These are phyloP conservation scores for Lepetodrilus schrolli DNA, from an alignment of 2,888 invertebrate species.

Conservation along the genomic window DNA sequence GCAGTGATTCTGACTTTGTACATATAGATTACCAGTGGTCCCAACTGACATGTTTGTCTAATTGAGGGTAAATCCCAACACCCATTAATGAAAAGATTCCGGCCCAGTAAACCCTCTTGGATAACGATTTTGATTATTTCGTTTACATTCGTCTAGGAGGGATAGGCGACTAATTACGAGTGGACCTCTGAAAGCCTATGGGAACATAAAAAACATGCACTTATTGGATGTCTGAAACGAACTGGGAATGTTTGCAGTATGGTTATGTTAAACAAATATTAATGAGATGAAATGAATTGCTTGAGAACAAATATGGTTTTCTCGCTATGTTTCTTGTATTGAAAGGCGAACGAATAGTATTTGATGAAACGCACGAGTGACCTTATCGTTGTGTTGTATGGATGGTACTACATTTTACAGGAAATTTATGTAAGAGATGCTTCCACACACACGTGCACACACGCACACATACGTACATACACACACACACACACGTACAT, in stretches of 20 bases:
- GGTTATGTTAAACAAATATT: too few species aligned
- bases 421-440: too few species aligned
- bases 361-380: too few species aligned
- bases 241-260: neutral
- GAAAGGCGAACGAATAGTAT: too few species aligned
- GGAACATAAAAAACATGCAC: neutral
- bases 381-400: too few species aligned
- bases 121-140: conserved; percentile 14
- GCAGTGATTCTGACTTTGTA: conserved; percentile 2
- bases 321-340: neutral
- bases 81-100: conserved; percentile 3
- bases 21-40: neutral
- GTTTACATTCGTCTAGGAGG: neutral
- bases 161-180: conserved; percentile 2
- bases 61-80: conserved; percentile 14
- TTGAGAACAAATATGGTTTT: too few species aligned
- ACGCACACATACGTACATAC: too few species aligned
- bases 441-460: too few species aligned
- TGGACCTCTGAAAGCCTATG: neutral
- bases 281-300: too few species aligned
- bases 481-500: too few species aligned
- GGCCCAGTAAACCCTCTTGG: neutral
- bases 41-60: neutral
- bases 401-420: too few species aligned
- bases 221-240: neutral